phyloP scores from a whole-genome alignment of 2,888 invertebrate species.

The Leucophora obtusa region DNA sequence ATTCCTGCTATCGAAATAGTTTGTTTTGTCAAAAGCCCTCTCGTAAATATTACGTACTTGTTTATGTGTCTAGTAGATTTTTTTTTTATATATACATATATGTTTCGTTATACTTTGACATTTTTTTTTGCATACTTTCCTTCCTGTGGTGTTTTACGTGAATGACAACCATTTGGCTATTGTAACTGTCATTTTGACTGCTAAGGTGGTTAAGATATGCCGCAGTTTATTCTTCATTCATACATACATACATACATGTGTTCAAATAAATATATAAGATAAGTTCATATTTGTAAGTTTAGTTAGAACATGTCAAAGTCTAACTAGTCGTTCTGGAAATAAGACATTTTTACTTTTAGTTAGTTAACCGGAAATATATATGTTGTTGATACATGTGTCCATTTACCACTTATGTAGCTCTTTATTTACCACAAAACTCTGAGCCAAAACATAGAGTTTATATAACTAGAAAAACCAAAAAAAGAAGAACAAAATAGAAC shows the following conservation, averaged over 20 bases:
- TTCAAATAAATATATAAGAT: not conserved
- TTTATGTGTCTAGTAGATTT: not conserved
- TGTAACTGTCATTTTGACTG: constrained; percentile 53
- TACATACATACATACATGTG: constrained; percentile 3
- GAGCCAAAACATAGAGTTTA: not conserved
- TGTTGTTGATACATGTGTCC: constrained; percentile 46
- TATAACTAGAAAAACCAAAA: too few species aligned
- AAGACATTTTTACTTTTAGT: constrained; percentile 6
- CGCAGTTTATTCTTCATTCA: constrained; percentile 43
- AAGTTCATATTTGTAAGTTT: constrained; percentile 7
- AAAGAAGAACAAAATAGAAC: not conserved
- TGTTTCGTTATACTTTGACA: constrained; percentile 38
- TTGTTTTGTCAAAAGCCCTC: too few species aligned
- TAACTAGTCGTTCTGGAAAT: not conserved
- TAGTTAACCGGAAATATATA: constrained; percentile 36
- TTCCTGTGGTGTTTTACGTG: constrained; percentile 45
- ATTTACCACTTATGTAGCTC: constrained; percentile 32
- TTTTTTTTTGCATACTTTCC: constrained; percentile 19
- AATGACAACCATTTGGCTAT: constrained; percentile 57
- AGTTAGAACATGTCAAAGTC: constrained; percentile 1
- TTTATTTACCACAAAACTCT: constrained; percentile 7
- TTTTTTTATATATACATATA: constrained; percentile 15
- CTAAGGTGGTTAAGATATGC: constrained; percentile 39
- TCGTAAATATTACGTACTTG: not conserved
- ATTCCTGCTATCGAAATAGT: too few species aligned